phyloP scores from a whole-genome alignment of 2,113 vertebrate genomes.

The Dromaius novaehollandiae region DNA sequence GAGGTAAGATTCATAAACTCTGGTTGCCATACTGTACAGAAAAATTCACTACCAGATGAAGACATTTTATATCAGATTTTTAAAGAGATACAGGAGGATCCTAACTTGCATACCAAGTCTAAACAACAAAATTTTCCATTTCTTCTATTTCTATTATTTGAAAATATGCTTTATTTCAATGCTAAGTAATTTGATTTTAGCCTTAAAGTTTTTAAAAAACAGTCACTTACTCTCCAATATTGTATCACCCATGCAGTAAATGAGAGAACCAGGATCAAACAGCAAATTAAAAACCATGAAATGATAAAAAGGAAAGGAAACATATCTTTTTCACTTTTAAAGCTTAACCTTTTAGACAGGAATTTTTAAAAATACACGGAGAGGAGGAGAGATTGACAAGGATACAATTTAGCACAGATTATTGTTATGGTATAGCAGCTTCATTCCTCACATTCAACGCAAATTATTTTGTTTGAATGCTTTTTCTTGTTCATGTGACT shows the following conservation, averaged over 20 bases:
- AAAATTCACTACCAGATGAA: background rate
- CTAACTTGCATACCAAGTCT: background rate
- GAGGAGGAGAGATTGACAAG: background rate
- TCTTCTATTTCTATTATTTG: background rate
- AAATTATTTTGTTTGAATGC: fast-evolving
- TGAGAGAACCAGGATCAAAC: background rate
- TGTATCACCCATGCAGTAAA: background rate
- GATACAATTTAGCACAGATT: fast-evolving
- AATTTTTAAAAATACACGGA: background rate
- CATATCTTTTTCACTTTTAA: background rate
- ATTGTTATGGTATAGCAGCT: background rate
- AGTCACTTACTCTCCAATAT: background rate
- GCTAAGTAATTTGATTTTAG: background rate
- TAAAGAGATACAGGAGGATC: background rate
- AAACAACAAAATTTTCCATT: background rate
- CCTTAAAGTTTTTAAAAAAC: background rate
- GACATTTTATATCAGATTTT: background rate
- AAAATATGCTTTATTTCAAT: background rate
- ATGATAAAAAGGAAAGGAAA: background rate
- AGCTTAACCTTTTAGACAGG: background rate
- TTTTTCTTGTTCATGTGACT: background rate
- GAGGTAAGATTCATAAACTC: background rate
- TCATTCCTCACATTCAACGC: background rate
- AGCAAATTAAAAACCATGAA: background rate
- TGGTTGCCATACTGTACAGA: background rate